phyloP scores from a whole-genome alignment of 2,113 vertebrate genomes.

The Protomyctophum bolini region DNA sequence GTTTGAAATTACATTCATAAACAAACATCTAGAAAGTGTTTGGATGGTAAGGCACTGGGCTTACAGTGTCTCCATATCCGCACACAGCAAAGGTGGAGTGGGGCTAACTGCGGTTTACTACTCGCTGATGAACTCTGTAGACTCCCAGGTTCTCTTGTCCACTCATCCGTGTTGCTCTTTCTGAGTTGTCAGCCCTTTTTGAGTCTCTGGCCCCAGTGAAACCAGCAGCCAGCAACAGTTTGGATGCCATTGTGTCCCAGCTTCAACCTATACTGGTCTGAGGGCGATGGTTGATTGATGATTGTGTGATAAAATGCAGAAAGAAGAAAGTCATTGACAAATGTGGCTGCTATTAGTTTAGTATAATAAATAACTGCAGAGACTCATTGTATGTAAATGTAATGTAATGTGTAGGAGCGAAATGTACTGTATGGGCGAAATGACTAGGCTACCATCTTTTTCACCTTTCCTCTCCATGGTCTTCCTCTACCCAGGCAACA shows the following conservation, averaged over 20 bases:
- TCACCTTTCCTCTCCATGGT: constrained; percentile 86
- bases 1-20: background rate
- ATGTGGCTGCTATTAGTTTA: too few species aligned
- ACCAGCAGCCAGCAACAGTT: constrained; percentile 5
- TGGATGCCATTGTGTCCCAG: background rate
- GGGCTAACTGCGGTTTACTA: background rate
- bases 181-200: background rate
- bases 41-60: constrained; percentile 49
- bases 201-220: constrained; percentile 27
- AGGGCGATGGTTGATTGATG: background rate
- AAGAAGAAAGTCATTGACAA: too few species aligned
- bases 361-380: too few species aligned
- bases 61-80: constrained; percentile 8
- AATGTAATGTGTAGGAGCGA: too few species aligned
- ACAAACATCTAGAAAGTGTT: constrained; percentile 7
- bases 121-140: constrained; percentile 18
- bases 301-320: background rate
- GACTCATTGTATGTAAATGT: too few species aligned
- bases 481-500: constrained; percentile 97
- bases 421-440: too few species aligned
- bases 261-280: constrained; percentile 57
- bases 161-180: constrained; percentile 7
- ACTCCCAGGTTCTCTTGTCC: constrained; percentile 13
- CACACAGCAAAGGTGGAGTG: background rate
- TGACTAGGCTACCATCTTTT: background rate